Evolutionary conservation across 2,888 invertebrate genomes (phyloP).

Genomic region (Ypsolopha sequella): DNA sequence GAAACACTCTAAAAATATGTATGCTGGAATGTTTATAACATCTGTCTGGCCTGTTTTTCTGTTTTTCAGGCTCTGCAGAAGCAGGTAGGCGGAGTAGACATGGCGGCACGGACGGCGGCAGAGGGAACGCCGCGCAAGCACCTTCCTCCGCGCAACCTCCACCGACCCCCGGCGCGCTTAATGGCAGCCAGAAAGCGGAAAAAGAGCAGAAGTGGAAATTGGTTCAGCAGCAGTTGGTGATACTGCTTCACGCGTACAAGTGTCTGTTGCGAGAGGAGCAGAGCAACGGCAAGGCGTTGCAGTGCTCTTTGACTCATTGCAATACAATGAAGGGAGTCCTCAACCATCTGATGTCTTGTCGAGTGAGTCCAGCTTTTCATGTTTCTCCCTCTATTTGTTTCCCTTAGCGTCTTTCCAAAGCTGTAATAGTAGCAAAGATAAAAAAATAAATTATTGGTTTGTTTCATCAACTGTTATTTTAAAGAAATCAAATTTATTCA

Average conservation of each 20-base stretch:
- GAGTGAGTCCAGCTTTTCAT: conserved; percentile 39
- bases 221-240: conserved; percentile 97
- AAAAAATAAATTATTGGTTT: no score
- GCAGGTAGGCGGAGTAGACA: no score
- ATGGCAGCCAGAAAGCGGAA: conserved; percentile 77
- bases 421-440: no score
- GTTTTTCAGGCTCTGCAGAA: no score
- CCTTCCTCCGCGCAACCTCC: conserved; percentile 84
- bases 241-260: conserved; percentile 98
- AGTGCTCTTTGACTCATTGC: conserved; percentile 97
- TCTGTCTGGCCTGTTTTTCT: no score
- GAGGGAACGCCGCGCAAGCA: conserved; percentile 78
- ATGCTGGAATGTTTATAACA: no score
- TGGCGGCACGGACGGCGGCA: no score
- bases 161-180: conserved; percentile 82
- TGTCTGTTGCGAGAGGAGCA: conserved; percentile 96
- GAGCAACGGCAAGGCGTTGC: conserved; percentile 84
- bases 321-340: conserved; percentile 99
- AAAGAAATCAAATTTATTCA: no score
- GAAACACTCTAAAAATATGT: no score
- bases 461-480: no score
- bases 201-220: conserved; percentile 97
- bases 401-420: no score
- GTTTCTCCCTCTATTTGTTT: neutral
- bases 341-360: conserved; percentile 98